These are phyloP conservation scores for Naja naja DNA, from an alignment of 2,113 vertebrate genomes.

Conservation along the genomic window DNA sequence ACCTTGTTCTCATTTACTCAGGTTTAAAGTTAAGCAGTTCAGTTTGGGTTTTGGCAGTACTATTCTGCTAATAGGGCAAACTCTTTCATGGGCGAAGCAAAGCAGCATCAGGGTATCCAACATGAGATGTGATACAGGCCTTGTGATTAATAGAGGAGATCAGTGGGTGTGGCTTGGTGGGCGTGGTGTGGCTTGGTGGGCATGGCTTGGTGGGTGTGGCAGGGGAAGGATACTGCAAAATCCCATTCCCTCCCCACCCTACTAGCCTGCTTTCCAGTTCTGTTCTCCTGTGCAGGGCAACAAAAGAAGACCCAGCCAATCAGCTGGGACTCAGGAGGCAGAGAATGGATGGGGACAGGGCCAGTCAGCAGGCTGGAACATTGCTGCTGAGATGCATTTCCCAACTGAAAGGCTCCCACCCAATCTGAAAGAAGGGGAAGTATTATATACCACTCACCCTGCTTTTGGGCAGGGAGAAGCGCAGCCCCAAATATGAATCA, in stretches of 20 bases:
- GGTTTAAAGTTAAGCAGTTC: conserved; percentile 31
- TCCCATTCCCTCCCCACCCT: no score
- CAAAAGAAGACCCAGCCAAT: no score
- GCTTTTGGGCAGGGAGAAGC: background rate
- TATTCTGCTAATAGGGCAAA: conserved; percentile 51
- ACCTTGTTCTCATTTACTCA: conserved; percentile 12
- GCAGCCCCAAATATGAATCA: background rate
- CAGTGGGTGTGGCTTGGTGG: no score
- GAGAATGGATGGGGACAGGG: no score
- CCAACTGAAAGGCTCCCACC: background rate
- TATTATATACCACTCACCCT: background rate
- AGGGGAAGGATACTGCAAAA: no score
- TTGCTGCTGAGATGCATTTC: no score
- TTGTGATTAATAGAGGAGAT: background rate
- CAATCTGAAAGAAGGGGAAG: background rate
- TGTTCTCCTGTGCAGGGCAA: no score
- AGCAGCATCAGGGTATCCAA: background rate
- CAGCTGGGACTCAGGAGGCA: no score
- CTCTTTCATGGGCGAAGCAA: background rate
- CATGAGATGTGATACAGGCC: background rate
- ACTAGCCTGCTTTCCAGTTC: no score
- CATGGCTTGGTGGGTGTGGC: no score
- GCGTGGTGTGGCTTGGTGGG: no score
- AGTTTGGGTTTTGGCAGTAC: conserved; percentile 49
- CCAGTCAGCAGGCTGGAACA: no score